Percentiles rank a stretch among this genome's conserved stretches.
Conservation (phyloP, 1,140 invertebrate genomes). For the Cotesia glomerata region DNA sequence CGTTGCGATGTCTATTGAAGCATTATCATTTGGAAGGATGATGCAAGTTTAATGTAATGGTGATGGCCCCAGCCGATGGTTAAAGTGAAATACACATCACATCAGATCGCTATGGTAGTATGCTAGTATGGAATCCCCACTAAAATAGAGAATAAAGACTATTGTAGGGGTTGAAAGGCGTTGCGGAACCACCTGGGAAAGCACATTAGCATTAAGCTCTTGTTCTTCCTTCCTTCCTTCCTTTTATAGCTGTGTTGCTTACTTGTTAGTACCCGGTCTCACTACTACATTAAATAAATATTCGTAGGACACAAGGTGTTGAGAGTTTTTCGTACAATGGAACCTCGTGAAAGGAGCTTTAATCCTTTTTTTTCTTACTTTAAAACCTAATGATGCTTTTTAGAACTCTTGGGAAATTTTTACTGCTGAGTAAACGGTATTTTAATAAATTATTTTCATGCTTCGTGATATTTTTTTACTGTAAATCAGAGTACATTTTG, state of each 20-base stretch:
- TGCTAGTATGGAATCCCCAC: background rate
- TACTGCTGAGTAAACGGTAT: too few relatives aligned
- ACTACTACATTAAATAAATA: conserved; percentile 1
- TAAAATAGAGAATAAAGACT: background rate
- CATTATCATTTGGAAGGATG: conserved; percentile 27
- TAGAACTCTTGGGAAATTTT: too few relatives aligned
- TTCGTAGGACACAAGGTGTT: background rate
- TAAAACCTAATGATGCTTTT: too few relatives aligned
- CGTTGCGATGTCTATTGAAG: conserved; percentile 3
- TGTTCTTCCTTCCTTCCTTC: conserved; percentile 4
- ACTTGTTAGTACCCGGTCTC: background rate
- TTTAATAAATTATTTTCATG: too few relatives aligned
- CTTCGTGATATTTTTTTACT: too few relatives aligned
- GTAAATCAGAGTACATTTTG: too few relatives aligned
- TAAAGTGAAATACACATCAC: conserved; percentile 1
- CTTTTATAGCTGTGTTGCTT: background rate
- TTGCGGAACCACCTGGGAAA: conserved; percentile 8
- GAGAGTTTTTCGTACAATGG: background rate
- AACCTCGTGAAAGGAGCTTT: too few relatives aligned
- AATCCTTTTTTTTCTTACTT: background rate
- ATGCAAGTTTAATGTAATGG: conserved; percentile 34
- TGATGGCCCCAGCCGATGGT: background rate
- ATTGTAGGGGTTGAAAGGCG: conserved; percentile 3
- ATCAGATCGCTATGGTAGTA: background rate
- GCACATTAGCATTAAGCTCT: conserved; percentile 22